Base-by-base conservation (phyloP, 2,888 invertebrate genomes). In the Terebella lapidaria region DNA sequence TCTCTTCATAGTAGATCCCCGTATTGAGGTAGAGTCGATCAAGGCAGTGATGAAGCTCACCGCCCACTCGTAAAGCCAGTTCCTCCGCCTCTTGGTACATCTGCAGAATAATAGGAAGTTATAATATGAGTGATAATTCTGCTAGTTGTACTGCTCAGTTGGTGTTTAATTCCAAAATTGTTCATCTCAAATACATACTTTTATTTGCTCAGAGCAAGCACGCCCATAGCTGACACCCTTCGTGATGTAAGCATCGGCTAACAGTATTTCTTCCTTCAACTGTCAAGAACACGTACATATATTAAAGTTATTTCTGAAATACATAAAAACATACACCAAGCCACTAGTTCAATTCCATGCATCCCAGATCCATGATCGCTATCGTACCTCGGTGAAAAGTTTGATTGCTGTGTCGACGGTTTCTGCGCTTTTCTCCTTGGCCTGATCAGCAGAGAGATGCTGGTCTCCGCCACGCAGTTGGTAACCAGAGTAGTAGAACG, bases 1-100 rank as follows among this genome's bases (percentile, higher is more conserved):
- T 52, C 24, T 65, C 65, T 46, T 69, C 69, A 35, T 61, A 63
- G 54, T 64, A 59, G 42, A 67, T 69, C 30, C 57, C 69, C n/a
- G 60, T 58, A 55, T 69, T 69, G 24, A 66, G 58, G 58, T 59
- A 60, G 45, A 67, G 61, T 18, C 69, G 51, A 27, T 61, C 67
- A 26, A 64, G 47, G 22, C 52, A 26, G n/a, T 56, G 55, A 30
- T 65, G 59, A 22, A 57, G 20, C 42, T 65, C 61, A 2, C 66
- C 67, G 3, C 58, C 58, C 1, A 58, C 52, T 10, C 52, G 54
- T 27, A 59, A 47, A 1, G 53, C 35, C 28, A 59, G 20, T 1
- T 62, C 59, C 49, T 56, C 35, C 3, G 63, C 64, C 47, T 65
- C 62, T 22, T 59, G 46, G 53, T 67, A 68, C 25, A 54, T 45